Evolutionary conservation across 2,797 vertebrate genomes (phyloP).

Genomic region (Austrolebias charrua): DNA sequence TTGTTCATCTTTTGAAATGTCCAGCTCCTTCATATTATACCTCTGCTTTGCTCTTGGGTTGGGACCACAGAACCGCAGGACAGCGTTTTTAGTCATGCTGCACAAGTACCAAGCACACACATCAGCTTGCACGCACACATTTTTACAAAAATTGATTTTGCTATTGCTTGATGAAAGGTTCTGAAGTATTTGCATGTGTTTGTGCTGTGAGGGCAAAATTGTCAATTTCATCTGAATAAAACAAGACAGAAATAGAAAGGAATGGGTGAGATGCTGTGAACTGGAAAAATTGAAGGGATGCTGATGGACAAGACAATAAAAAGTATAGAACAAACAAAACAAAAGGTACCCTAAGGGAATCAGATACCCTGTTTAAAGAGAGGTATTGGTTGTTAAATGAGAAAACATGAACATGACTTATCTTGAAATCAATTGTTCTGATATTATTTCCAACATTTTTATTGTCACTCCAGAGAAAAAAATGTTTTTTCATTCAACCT

Average conservation of each 20-base stretch:
- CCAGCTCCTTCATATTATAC: too few species aligned
- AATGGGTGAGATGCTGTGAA: slow-evolving; percentile 13
- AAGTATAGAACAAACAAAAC: slow-evolving; percentile 9
- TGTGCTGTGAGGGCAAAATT: slow-evolving; percentile 41
- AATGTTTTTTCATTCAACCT: too few species aligned
- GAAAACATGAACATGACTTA: slow-evolving; percentile 19
- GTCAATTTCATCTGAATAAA: slow-evolving; percentile 42
- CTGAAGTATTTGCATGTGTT: slow-evolving; percentile 49
- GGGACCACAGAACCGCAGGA: slow-evolving; percentile 38
- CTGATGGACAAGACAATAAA: slow-evolving; percentile 3
- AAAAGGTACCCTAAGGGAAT: slow-evolving; percentile 10
- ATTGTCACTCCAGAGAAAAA: slow-evolving; percentile 30
- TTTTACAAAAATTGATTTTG: slow-evolving; percentile 52
- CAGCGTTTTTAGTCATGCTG: slow-evolving; percentile 35
- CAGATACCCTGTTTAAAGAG: slow-evolving; percentile 12
- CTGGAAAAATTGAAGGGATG: slow-evolving; percentile 34
- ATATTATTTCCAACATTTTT: slow-evolving; percentile 40
- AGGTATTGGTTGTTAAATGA: slow-evolving; percentile 16
- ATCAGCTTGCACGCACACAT: slow-evolving; percentile 6
- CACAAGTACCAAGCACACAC: slow-evolving; percentile 22
- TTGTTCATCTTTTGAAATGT: too few species aligned
- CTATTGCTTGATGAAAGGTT: slow-evolving; percentile 47
- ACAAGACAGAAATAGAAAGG: slow-evolving; percentile 3
- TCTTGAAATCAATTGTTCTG: slow-evolving; percentile 16
- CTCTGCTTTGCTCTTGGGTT: too few species aligned